A percentile compares a stretch with the other conserved stretches of the same genome.
Evolutionary conservation across 2,888 invertebrate species (phyloP).

Genomic region (Stegana nigrithorax): DNA sequence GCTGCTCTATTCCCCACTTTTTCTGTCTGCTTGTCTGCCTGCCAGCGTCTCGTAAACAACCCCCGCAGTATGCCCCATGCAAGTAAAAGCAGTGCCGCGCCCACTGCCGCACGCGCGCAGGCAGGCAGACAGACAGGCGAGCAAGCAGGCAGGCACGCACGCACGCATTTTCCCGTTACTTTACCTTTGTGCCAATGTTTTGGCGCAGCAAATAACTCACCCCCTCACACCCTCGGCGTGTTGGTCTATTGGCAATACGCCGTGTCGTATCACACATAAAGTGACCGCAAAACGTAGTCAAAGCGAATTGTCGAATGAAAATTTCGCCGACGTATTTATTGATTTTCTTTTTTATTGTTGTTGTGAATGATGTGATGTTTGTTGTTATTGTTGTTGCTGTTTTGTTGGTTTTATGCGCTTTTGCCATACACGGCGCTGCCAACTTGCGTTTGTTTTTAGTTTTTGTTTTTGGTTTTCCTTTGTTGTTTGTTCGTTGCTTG

Average conservation of each 20-base stretch:
- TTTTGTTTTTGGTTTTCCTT: too few relatives aligned
- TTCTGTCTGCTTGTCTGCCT: too few relatives aligned
- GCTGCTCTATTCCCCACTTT: too few relatives aligned
- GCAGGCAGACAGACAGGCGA: too few relatives aligned
- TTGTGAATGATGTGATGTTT: conserved; percentile 21
- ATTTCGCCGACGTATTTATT: conserved; percentile 43
- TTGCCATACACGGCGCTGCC: conserved; percentile 11
- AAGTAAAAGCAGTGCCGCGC: conserved; percentile 3
- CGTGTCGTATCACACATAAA: conserved; percentile 24
- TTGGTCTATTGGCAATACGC: not conserved
- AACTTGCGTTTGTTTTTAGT: too few relatives aligned
- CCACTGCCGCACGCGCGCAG: conserved; percentile 21
- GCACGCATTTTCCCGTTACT: not conserved
- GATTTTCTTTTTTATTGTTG: conserved; percentile 44
- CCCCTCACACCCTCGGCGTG: not conserved
- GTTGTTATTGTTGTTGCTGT: conserved; percentile 15
- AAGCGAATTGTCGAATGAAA: conserved; percentile 32
- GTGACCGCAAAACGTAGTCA: conserved; percentile 32
- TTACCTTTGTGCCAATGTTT: not conserved
- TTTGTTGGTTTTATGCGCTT: not conserved
- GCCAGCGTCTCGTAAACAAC: conserved; percentile 20
- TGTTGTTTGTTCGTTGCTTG: too few relatives aligned
- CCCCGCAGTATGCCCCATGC: conserved; percentile 22
- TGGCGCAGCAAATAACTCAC: too few relatives aligned
- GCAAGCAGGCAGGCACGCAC: not conserved